Conservation (phyloP, 2,113 vertebrate genomes). For the Dendrocopos noguchii region DNA sequence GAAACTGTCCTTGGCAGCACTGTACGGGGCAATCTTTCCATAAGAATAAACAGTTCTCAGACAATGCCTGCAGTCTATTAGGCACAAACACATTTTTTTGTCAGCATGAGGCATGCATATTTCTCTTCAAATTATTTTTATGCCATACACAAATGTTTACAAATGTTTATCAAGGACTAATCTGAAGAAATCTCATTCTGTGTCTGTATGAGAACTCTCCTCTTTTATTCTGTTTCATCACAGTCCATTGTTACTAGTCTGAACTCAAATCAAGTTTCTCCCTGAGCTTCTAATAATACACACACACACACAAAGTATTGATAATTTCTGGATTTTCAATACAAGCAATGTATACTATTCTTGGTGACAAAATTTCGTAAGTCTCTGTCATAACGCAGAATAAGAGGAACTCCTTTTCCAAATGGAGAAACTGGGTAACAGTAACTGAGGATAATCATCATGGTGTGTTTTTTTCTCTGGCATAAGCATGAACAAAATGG, state of each 20-base stretch:
- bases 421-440: background rate
- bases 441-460: background rate
- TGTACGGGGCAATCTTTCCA: conserved; percentile 59
- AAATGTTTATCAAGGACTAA: conserved; percentile 40
- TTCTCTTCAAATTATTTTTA: conserved; percentile 48
- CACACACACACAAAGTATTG: background rate
- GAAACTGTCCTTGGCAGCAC: conserved; percentile 64
- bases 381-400: conserved; percentile 26
- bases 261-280: conserved; percentile 2
- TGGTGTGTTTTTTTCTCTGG: background rate
- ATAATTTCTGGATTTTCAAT: conserved; percentile 41
- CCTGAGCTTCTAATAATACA: conserved; percentile 5
- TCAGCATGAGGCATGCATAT: conserved; percentile 10
- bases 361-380: conserved; percentile 19
- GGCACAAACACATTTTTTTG: conserved; percentile 40
- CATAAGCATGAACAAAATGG: background rate
- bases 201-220: background rate
- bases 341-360: conserved; percentile 23
- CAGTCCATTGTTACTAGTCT: background rate
- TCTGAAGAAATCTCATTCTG: background rate
- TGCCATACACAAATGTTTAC: conserved; percentile 20
- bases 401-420: conserved; percentile 25
- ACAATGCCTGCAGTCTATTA: conserved; percentile 48
- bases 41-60: conserved; percentile 59
- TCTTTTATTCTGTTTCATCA: background rate